Conservation (phyloP, 2,888 invertebrate genomes). For the Polydrusus tereticollis region DNA sequence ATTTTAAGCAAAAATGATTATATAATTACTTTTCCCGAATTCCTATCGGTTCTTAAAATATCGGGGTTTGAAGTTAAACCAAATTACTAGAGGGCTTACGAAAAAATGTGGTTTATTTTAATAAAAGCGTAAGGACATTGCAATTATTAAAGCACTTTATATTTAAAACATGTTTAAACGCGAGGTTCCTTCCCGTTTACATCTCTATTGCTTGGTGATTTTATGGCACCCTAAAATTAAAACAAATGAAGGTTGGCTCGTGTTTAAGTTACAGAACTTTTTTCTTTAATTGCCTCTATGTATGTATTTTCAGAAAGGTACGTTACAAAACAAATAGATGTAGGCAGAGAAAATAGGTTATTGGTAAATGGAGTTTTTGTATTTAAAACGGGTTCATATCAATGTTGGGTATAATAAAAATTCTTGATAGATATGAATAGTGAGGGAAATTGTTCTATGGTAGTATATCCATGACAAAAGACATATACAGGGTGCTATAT, state of each 20-base stretch:
- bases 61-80: too few relatives aligned
- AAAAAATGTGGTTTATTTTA: too few relatives aligned
- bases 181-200: neutral
- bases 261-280: slow-evolving; percentile 26
- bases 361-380: slow-evolving; percentile 2
- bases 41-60: too few relatives aligned
- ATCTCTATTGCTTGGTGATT: neutral
- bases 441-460: too few relatives aligned
- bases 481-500: too few relatives aligned
- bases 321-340: slow-evolving; percentile 32
- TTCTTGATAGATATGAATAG: neutral
- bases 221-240: slow-evolving; percentile 31
- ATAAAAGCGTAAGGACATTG: too few relatives aligned
- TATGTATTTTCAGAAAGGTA: slow-evolving; percentile 23
- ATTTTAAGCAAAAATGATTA: too few relatives aligned
- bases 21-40: too few relatives aligned
- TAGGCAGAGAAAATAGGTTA: slow-evolving; percentile 16
- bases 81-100: too few relatives aligned
- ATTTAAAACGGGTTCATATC: neutral
- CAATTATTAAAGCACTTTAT: too few relatives aligned
- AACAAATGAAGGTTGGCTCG: slow-evolving; percentile 30
- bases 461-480: too few relatives aligned
- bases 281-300: slow-evolving; percentile 33
- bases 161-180: too few relatives aligned
- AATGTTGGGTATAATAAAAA: neutral